A percentile compares a stretch with the other conserved stretches of the same genome.
phyloP scores from a whole-genome alignment of 2,888 invertebrate species.

The Drosophila buzzatii region DNA sequence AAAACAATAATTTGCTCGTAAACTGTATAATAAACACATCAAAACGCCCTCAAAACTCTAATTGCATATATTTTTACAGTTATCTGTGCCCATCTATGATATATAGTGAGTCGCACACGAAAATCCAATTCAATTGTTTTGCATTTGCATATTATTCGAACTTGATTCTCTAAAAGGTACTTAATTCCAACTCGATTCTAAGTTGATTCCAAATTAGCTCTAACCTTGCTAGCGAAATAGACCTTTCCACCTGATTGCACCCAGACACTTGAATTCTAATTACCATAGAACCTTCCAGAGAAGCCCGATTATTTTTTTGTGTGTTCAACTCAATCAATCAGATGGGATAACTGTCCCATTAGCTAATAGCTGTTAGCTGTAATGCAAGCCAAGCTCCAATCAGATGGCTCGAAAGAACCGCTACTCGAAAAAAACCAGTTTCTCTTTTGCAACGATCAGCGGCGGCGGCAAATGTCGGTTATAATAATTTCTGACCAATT shows the following conservation, averaged over 20 bases:
- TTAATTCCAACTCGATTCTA: slow-evolving; percentile 33
- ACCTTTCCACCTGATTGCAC: slow-evolving; percentile 70
- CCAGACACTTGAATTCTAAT: slow-evolving; percentile 33
- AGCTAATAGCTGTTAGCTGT: slow-evolving; percentile 28
- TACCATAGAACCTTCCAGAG: slow-evolving; percentile 47
- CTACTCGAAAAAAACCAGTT: slow-evolving; percentile 55
- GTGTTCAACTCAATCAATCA: slow-evolving; percentile 22
- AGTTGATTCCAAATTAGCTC: slow-evolving; percentile 18
- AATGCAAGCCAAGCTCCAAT: slow-evolving; percentile 40
- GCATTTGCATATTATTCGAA: slow-evolving; percentile 27
- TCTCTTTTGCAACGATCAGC: slow-evolving; percentile 27
- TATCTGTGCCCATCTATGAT: not conserved
- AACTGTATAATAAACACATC: slow-evolving; percentile 19
- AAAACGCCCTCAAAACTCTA: slow-evolving; percentile 14
- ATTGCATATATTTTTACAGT: slow-evolving; percentile 16
- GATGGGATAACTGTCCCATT: slow-evolving; percentile 51
- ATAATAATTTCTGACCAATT: slow-evolving; percentile 79
- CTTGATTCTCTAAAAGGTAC: slow-evolving; percentile 19
- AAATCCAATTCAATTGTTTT: slow-evolving; percentile 46
- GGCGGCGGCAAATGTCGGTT: slow-evolving; percentile 64
- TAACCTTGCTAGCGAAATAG: slow-evolving; percentile 58
- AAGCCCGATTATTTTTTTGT: slow-evolving; percentile 5
- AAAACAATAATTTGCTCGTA: slow-evolving; percentile 7
- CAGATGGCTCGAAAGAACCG: slow-evolving; percentile 40
- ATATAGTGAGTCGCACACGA: slow-evolving; percentile 36